These are phyloP conservation scores for Hipparchia sbordonii DNA, from an alignment of 2,888 invertebrate genomes.

Conservation along the genomic window DNA sequence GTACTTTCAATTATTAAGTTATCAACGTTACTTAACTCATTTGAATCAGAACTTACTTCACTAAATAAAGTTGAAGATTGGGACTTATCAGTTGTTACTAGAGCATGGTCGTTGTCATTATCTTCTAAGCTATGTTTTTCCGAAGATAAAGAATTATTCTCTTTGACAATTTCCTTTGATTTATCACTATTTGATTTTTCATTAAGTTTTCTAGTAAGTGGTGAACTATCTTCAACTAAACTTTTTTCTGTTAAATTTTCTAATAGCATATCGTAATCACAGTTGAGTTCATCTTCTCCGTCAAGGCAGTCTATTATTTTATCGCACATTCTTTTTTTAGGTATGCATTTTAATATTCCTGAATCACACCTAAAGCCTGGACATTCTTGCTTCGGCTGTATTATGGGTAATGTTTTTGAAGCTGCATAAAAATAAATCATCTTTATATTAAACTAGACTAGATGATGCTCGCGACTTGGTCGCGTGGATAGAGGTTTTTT, in stretches of 20 bases:
- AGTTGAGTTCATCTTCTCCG: conserved; percentile 91
- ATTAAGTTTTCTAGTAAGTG: conserved; percentile 38
- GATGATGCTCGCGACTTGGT: too few species aligned
- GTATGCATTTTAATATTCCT: conserved; percentile 86
- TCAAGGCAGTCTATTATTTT: conserved; percentile 88
- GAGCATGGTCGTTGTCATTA: background rate
- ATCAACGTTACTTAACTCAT: background rate
- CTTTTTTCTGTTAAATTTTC: conserved; percentile 18
- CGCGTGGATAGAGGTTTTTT: too few species aligned
- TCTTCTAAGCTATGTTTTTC: conserved; percentile 4
- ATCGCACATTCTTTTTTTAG: conserved; percentile 86
- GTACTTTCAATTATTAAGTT: conserved; percentile 3
- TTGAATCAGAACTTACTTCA: background rate
- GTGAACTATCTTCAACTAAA: conserved; percentile 14
- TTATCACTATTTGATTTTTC: conserved; percentile 16
- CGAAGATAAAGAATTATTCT: background rate
- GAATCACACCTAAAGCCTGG: conserved; percentile 88
- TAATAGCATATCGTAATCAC: conserved; percentile 60
- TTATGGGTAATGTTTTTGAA: conserved; percentile 68
- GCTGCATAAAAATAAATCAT: conserved; percentile 58
- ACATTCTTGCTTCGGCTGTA: conserved; percentile 84
- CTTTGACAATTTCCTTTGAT: conserved; percentile 10
- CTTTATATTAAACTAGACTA: background rate
- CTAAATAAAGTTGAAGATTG: background rate
- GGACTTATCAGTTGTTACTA: background rate